Base-by-base conservation (phyloP, 1,140 invertebrate species). In the Aporrectodea caliginosa region DNA sequence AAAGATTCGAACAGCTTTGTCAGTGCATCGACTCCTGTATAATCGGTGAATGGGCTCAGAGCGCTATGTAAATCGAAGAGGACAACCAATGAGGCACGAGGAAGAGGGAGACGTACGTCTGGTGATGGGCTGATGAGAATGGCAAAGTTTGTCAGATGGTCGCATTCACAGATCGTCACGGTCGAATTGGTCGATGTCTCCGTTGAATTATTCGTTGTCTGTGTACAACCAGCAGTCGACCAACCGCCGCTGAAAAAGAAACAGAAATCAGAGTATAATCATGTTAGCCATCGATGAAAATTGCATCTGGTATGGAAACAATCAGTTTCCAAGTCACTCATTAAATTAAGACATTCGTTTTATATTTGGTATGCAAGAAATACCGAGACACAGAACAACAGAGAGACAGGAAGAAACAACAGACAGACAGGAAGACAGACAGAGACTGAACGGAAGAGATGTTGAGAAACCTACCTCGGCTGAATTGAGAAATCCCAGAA, bases 141-240 rank as follows among this genome's bases (percentile, higher is more conserved):
- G 30, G 84, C 86, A 76, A 87, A 87, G 78, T 84, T 86, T 0
- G 85, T 87, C 22, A 85, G 84, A 69, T 87, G 86, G 69, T 85
- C 83, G 78, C 86, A 86, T 0, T 35, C 33, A 71, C 85, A 86
- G 43, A 34, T 22, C 77, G 75, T 22, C 76, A 31, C 29, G 31
- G 29, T 78, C 16, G 43, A 6, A 58, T 58, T 58, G 43, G n/a
- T n/a, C n/a, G n/a, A n/a, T n/a, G n/a, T n/a, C n/a, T n/a, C n/a
- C n/a, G n/a, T n/a, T n/a, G 43, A 58, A 22, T 22, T 22, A 58
- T 22, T 58, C 43, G 22, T 12, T 6, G 6, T 58, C 6, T 22
- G 43, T 6, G 6, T 12, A 58, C 43, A 58, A 22, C 43, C 43
- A 58, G 22, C 43, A 22, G 43, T 58, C 43, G 43, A 58, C 43